Conservation (phyloP, 2,797 vertebrate species). For the Parauchenoglanis ngamensis region DNA sequence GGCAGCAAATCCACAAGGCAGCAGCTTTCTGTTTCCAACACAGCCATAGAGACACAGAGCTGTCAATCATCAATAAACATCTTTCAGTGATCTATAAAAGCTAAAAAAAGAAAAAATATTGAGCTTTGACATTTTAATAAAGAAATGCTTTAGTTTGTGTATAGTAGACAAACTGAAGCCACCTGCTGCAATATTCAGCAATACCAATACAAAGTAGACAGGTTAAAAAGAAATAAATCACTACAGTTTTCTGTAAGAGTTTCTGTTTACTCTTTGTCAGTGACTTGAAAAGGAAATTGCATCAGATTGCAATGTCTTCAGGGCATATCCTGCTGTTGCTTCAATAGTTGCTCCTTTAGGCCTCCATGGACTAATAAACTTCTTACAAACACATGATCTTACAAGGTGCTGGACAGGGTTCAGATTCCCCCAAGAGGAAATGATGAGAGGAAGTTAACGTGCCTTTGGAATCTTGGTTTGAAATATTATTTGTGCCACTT, state of each 20-base stretch:
- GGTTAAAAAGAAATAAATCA: neutral
- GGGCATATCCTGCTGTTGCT: neutral
- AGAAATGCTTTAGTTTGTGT: neutral
- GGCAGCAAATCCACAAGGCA: no score
- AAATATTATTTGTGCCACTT: neutral
- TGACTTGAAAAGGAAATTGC: neutral
- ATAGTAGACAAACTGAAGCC: no score
- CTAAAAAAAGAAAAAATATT: neutral
- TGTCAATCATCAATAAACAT: neutral
- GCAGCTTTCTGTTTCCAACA: no score
- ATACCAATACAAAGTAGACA: neutral
- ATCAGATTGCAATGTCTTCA: neutral
- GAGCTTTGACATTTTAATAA: neutral
- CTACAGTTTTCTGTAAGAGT: neutral
- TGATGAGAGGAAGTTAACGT: neutral
- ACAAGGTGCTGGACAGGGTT: neutral
- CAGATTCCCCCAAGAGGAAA: slow-evolving; percentile 2
- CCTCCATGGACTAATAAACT: neutral
- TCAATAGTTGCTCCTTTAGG: neutral
- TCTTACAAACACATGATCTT: neutral
- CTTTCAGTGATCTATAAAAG: neutral
- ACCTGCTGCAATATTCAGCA: neutral
- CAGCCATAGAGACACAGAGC: neutral
- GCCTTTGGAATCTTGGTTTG: neutral
- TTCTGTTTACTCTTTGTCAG: neutral